phyloP scores from a whole-genome alignment of 2,113 vertebrate species.

The Chaetorhynchus papuensis region DNA sequence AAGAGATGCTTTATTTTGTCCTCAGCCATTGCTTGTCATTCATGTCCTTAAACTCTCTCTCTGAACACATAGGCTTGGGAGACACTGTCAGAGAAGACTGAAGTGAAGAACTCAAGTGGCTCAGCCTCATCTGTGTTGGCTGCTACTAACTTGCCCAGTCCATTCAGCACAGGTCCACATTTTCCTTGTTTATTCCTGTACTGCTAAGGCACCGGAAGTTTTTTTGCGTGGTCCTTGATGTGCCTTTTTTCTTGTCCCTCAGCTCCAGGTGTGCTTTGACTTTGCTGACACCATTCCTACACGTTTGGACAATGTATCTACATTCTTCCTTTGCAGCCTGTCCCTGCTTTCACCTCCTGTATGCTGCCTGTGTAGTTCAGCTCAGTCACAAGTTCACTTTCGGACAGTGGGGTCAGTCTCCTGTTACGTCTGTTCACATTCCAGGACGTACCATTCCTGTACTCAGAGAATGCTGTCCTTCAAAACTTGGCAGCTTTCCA shows the following conservation, averaged over 20 bases:
- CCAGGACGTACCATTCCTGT: neutral
- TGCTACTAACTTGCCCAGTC: neutral
- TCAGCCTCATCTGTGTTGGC: neutral
- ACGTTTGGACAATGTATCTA: neutral
- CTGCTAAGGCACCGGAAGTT: neutral
- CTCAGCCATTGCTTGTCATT: neutral
- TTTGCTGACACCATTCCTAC: neutral
- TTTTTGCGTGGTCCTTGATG: accelerated
- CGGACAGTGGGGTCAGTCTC: neutral
- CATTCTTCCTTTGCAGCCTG: neutral
- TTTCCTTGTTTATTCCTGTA: neutral
- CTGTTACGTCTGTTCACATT: neutral
- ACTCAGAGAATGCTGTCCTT: neutral
- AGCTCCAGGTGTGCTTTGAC: neutral
- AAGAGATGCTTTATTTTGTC: neutral
- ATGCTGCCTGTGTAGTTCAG: neutral
- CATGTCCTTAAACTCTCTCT: neutral
- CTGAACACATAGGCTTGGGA: neutral
- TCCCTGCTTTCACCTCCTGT: neutral
- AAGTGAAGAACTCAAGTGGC: neutral
- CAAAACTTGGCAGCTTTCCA: neutral
- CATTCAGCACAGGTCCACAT: neutral
- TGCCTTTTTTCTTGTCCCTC: neutral
- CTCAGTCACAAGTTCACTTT: neutral
- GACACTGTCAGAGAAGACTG: neutral